Evolutionary conservation across 1,140 invertebrate genomes (phyloP).

Genomic region (Pogonognathellus flavescens): DNA sequence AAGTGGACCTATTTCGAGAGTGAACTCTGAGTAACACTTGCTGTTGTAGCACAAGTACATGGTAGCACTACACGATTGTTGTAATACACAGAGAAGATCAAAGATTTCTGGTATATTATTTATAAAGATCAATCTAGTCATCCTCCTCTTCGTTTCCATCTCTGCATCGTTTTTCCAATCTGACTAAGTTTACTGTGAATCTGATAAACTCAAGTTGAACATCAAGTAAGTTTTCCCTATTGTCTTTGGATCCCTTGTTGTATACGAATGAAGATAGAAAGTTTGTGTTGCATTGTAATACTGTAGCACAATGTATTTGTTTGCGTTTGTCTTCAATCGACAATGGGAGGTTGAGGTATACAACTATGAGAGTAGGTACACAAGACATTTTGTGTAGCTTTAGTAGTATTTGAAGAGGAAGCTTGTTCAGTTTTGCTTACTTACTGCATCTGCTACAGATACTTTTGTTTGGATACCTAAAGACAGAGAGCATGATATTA

Average conservation of each 20-base stretch:
- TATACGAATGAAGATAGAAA: conserved; percentile 19
- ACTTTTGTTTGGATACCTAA: background rate
- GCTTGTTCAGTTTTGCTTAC: background rate
- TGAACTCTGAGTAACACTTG: no score
- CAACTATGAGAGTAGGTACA: background rate
- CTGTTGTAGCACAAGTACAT: no score
- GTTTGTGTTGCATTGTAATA: conserved; percentile 19
- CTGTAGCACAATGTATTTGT: conserved; percentile 21
- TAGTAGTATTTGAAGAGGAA: background rate
- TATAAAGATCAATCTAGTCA: background rate
- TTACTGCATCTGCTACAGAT: conserved; percentile 27
- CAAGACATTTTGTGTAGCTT: background rate
- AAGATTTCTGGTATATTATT: conserved; percentile 12
- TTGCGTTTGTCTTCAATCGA: conserved; percentile 23
- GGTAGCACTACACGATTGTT: background rate
- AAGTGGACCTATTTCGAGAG: no score
- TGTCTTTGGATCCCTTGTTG: background rate
- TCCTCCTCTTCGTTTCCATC: background rate
- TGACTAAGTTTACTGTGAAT: conserved; percentile 5
- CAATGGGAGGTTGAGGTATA: background rate
- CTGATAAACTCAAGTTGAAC: background rate
- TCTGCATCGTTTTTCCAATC: conserved; percentile 20
- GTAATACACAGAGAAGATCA: background rate
- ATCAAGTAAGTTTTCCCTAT: background rate
- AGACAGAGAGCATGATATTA: no score